phyloP scores from a whole-genome alignment of 1,140 invertebrate genomes.

The Drosophila suzukii region DNA sequence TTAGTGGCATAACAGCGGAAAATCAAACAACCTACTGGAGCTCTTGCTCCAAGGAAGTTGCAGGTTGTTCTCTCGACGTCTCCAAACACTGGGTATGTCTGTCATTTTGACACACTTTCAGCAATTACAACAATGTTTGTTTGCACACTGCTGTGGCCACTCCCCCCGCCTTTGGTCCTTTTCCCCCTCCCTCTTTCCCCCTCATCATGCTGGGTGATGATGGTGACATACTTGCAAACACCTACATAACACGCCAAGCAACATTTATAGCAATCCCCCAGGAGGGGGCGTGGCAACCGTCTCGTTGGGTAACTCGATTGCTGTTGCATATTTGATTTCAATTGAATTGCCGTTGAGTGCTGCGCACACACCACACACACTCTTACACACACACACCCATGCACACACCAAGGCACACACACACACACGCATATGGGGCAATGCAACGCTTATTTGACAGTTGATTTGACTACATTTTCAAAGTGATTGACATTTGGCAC shows the following conservation, averaged over 20 bases:
- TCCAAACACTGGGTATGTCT: slow-evolving; percentile 24
- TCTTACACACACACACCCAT: not conserved
- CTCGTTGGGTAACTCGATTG: slow-evolving; percentile 77
- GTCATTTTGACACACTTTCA: slow-evolving; percentile 75
- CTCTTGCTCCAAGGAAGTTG: slow-evolving; percentile 27
- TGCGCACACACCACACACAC: slow-evolving; percentile 46
- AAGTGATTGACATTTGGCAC: slow-evolving; percentile 79
- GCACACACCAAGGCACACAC: not conserved
- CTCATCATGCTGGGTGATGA: slow-evolving; percentile 15
- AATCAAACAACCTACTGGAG: slow-evolving; percentile 14
- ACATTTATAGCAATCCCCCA: slow-evolving; percentile 63
- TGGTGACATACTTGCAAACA: slow-evolving; percentile 60
- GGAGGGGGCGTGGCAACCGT: slow-evolving; percentile 14
- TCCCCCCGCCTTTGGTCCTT: not conserved
- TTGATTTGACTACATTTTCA: slow-evolving; percentile 81
- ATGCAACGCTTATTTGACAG: slow-evolving; percentile 79
- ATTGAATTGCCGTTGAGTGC: slow-evolving; percentile 80
- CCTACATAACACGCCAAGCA: slow-evolving; percentile 62
- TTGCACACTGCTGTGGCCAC: slow-evolving; percentile 61
- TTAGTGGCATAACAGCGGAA: slow-evolving; percentile 17
- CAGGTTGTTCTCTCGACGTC: slow-evolving; percentile 28
- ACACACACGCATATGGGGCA: slow-evolving; percentile 27
- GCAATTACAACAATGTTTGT: slow-evolving; percentile 78
- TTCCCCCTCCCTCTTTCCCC: not conserved
- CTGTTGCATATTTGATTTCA: slow-evolving; percentile 82